Conservation (phyloP, 2,113 vertebrate species). For the Felis chaus region DNA sequence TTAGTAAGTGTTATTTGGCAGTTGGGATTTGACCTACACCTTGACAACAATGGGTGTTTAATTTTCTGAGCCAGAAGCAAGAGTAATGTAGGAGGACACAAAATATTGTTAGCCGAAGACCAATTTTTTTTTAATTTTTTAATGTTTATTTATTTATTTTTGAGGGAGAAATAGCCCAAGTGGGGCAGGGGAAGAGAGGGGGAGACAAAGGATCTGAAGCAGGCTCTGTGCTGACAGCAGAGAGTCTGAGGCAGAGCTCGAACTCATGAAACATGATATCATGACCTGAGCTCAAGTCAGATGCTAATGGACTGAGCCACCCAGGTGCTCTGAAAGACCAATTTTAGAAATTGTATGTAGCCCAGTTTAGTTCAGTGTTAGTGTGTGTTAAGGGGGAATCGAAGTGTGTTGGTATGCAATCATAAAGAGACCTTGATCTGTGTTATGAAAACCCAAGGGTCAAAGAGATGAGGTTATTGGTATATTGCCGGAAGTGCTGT, state of each 20-base stretch:
- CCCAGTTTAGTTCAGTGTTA: not conserved
- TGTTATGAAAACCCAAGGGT: not conserved
- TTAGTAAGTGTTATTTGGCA: not conserved
- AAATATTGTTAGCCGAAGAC: not conserved
- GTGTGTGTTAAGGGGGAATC: not conserved
- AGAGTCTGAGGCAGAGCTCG: too few relatives aligned
- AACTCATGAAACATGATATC: too few relatives aligned
- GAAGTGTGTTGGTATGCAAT: rapidly evolving
- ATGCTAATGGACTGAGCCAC: too few relatives aligned
- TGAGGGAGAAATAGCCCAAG: too few relatives aligned
- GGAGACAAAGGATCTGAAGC: too few relatives aligned
- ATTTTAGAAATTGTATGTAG: not conserved
- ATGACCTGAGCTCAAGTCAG: too few relatives aligned
- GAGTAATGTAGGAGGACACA: not conserved
- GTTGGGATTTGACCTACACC: not conserved
- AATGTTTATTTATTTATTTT: too few relatives aligned
- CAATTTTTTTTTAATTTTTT: not conserved
- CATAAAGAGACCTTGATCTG: too few relatives aligned
- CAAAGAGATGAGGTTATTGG: not conserved
- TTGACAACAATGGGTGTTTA: not conserved
- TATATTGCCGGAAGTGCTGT: not conserved
- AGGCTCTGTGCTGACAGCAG: too few relatives aligned
- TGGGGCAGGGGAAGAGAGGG: too few relatives aligned
- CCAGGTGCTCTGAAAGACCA: not conserved
- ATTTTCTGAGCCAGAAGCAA: not conserved